Conservation (phyloP, 2,797 vertebrate genomes). For the Miichthys miiuy region DNA sequence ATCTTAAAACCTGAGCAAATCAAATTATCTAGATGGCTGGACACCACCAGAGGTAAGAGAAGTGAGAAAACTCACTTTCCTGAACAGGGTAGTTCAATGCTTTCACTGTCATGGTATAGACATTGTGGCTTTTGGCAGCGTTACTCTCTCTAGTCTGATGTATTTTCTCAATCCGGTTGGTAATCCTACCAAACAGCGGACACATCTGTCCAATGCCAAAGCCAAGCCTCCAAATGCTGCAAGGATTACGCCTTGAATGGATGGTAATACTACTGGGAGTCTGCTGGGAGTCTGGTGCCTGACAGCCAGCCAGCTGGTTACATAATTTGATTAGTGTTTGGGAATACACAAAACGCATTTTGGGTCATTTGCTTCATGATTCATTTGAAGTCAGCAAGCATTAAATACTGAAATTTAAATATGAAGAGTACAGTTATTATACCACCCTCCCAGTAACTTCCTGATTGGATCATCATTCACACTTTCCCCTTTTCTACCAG, state of each 20-base stretch:
- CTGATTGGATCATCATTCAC: slow-evolving; percentile 28
- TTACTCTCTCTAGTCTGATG: slow-evolving; percentile 58
- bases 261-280: slow-evolving; percentile 66
- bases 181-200: slow-evolving; percentile 78
- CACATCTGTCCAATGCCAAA: slow-evolving; percentile 73
- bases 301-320: slow-evolving; percentile 72
- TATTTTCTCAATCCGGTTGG: slow-evolving; percentile 76
- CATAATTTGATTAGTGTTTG: slow-evolving; percentile 75
- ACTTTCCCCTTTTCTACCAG: slow-evolving; percentile 10
- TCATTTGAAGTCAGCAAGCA: slow-evolving; percentile 47
- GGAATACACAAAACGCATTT: slow-evolving; percentile 61
- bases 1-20: background rate
- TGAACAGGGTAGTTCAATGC: slow-evolving; percentile 2
- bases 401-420: slow-evolving; percentile 34
- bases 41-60: background rate
- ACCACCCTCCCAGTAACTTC: background rate
- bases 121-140: slow-evolving; percentile 50
- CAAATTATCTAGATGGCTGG: background rate
- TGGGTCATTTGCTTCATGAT: slow-evolving; percentile 53
- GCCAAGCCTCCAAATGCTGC: slow-evolving; percentile 76
- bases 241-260: slow-evolving; percentile 76
- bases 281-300: slow-evolving; percentile 67
- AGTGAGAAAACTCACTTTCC: too few relatives aligned
- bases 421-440: slow-evolving; percentile 31
- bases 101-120: slow-evolving; percentile 42